Evolutionary conservation across 2,797 vertebrate genomes (phyloP).

Genomic region (Pempheris klunzingeri): DNA sequence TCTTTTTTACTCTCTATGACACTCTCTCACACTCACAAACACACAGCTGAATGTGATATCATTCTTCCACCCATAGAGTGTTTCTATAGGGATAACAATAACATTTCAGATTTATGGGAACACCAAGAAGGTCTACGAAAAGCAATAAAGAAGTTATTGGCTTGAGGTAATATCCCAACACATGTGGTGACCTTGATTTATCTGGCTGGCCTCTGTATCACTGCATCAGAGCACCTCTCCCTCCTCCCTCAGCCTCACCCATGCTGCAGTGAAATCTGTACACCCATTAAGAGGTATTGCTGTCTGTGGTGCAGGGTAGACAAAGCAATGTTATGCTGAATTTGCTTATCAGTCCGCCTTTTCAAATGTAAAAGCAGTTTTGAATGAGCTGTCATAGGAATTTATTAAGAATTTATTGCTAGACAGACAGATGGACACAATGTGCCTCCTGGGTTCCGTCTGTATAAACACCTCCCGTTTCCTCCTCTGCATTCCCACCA

Average conservation of each 20-base stretch:
- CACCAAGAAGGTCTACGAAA: slow-evolving; percentile 74
- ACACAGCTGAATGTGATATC: slow-evolving; percentile 27
- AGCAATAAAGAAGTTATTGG: slow-evolving; percentile 87
- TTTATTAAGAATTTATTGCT: slow-evolving; percentile 37
- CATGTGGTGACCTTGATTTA: slow-evolving; percentile 83
- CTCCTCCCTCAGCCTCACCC: slow-evolving; percentile 79
- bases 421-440: slow-evolving; percentile 36
- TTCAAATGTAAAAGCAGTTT: slow-evolving; percentile 67
- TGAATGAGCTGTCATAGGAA: slow-evolving; percentile 60
- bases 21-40: slow-evolving; percentile 13
- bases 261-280: slow-evolving; percentile 81
- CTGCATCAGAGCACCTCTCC: slow-evolving; percentile 73
- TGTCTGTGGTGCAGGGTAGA: slow-evolving; percentile 65
- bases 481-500: slow-evolving; percentile 45
- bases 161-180: slow-evolving; percentile 81
- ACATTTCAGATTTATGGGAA: slow-evolving; percentile 80
- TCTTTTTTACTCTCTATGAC: slow-evolving; percentile 34
- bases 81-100: slow-evolving; percentile 74
- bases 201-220: slow-evolving; percentile 75
- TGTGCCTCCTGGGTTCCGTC: slow-evolving; percentile 44
- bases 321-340: slow-evolving; percentile 68
- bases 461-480: slow-evolving; percentile 39
- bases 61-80: slow-evolving; percentile 33
- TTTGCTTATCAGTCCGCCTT: slow-evolving; percentile 67
- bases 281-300: slow-evolving; percentile 74